Evolutionary conservation across 2,797 vertebrate species (phyloP), one percentile per base, ranked within the genome.

Genomic region (Ctenochaetus hawaiiensis): DNA sequence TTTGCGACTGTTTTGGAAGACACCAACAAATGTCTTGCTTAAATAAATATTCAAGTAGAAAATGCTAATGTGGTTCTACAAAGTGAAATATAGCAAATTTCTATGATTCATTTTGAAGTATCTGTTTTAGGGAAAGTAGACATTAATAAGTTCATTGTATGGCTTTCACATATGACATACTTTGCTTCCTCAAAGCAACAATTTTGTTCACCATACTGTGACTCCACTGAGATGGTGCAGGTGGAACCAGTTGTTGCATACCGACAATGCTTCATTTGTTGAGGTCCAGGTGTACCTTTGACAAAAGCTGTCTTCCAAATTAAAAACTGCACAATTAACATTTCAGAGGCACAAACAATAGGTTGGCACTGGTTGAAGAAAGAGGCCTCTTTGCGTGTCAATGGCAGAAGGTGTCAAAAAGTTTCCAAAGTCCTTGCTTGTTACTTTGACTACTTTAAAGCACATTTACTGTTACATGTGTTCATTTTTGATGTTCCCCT

Each of bases 401-500:
- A 23, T 16, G 11, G 23, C 18, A 54, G 41, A 39, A 18, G 1
- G 52, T 64, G 48, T 39, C 34, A 57, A 23, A 72, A 11, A 5
- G 2, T 62, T 53, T 52, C 48, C 4, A 23, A 61, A 8, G 6
- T 47, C 37, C 2, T 43, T 2, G 30, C 43, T 75, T 44, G 49
- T 67, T 70, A 63, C 16, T 54, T 71, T 67, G 17, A 63, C 30
- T 14, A n/a, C 12, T 12, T 52, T 57, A 56, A 71, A 49, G 17
- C 13, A 53, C 62, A 69, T 61, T 4, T 49, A 53, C 59, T 65
- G 41, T 5, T 7, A 43, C 67, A 34, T 37, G 17, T 47, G 52
- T 71, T 64, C 45, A 58, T 73, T 17, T 45, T 20, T 61, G 18
- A 59, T 23, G 75, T 72, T 78, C 75, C 30, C 51, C 41, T 39